A percentile compares a stretch with the other conserved stretches of the same genome.
Conservation (phyloP, 1,140 invertebrate genomes). For the Drosophila obscura region DNA sequence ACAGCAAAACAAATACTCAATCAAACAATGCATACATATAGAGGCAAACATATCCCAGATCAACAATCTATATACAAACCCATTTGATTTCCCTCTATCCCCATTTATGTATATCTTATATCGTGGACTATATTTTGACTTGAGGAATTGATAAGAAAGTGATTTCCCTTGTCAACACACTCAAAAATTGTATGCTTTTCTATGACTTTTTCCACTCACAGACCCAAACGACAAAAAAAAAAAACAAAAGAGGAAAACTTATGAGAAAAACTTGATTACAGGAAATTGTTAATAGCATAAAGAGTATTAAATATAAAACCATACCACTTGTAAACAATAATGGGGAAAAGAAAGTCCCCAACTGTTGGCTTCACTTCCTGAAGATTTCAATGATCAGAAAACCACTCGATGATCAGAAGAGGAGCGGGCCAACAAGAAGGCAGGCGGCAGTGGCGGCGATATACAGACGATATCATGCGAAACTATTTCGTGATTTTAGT, state of each 20-base stretch:
- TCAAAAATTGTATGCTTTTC: constrained; percentile 12
- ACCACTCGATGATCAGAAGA: constrained; percentile 18
- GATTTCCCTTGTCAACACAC: neutral
- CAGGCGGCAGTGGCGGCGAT: constrained; percentile 34
- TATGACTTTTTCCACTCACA: constrained; percentile 37
- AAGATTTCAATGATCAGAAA: constrained; percentile 20
- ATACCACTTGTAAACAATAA: constrained; percentile 26
- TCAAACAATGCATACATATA: constrained; percentile 59
- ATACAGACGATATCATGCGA: constrained; percentile 70
- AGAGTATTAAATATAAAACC: constrained; percentile 43
- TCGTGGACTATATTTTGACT: constrained; percentile 15
- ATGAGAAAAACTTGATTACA: constrained; percentile 82
- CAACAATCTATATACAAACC: constrained; percentile 41
- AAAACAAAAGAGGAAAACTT: constrained; percentile 50
- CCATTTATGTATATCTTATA: too few relatives aligned
- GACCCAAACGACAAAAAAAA: constrained; percentile 17
- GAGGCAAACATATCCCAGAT: constrained; percentile 67
- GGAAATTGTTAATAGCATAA: constrained; percentile 77
- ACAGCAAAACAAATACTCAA: constrained; percentile 45
- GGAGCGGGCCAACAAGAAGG: constrained; percentile 5
- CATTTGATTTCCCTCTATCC: constrained; percentile 32
- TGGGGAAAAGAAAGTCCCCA: constrained; percentile 31
- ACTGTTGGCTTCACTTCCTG: constrained; percentile 37
- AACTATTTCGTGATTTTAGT: constrained; percentile 83
- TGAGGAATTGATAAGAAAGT: constrained; percentile 2